Conservation (phyloP, 2,113 vertebrate species). For the Gavialis gangeticus region DNA sequence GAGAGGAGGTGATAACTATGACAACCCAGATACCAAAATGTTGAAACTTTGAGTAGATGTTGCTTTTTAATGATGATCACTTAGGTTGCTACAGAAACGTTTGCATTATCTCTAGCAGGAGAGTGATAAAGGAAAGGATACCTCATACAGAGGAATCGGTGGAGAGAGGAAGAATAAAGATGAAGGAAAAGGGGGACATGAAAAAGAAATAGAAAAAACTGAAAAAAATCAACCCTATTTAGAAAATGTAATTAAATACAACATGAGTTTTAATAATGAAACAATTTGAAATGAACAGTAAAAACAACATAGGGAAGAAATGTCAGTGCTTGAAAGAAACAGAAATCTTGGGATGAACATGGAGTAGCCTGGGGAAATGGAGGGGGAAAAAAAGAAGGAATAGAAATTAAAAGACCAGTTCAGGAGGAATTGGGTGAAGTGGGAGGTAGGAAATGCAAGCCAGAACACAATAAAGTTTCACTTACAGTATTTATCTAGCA, state of each 20-base stretch:
- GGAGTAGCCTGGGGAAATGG: neutral
- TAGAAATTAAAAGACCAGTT: neutral
- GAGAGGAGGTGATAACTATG: neutral
- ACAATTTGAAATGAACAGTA: neutral
- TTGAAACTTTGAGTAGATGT: neutral
- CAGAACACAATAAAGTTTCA: neutral
- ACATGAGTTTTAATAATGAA: neutral
- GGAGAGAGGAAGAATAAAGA: neutral
- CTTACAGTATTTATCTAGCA: neutral
- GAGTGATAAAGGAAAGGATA: neutral
- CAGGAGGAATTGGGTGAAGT: neutral
- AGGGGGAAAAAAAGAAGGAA: conserved; percentile 4
- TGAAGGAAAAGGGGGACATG: neutral
- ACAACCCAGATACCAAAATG: conserved; percentile 1
- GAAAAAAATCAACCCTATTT: neutral
- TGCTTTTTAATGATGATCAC: neutral
- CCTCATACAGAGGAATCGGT: neutral
- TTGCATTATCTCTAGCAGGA: neutral
- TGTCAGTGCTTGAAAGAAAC: neutral
- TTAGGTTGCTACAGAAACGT: neutral
- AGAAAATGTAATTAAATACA: neutral
- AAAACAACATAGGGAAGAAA: conserved; percentile 8
- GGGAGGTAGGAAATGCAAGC: neutral
- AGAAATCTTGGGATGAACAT: neutral
- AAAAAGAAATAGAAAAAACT: neutral